Percentiles rank a stretch among this genome's conserved stretches.
phyloP scores from a whole-genome alignment of 1,140 invertebrate genomes.

The Yoshiicerus persimilis region DNA sequence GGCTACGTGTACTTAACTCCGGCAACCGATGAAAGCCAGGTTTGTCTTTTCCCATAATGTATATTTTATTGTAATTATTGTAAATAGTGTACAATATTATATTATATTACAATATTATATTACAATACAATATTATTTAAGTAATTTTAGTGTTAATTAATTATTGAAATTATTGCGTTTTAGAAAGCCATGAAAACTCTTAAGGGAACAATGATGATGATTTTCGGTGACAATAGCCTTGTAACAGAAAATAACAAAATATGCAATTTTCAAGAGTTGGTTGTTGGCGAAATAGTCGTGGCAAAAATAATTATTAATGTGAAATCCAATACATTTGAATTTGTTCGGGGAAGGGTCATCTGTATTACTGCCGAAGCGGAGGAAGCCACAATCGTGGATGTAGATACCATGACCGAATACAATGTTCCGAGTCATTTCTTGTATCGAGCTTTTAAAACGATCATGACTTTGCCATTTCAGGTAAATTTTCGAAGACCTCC shows the following conservation, averaged over 20 bases:
- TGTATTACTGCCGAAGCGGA: neutral
- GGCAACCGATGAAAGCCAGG: too few relatives aligned
- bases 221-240: too few relatives aligned
- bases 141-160: too few relatives aligned
- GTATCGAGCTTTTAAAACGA: neutral
- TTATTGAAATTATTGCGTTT: too few relatives aligned
- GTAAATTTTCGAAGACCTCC: neutral
- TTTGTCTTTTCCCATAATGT: too few relatives aligned
- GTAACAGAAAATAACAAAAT: neutral
- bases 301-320: neutral
- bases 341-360: neutral
- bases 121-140: too few relatives aligned
- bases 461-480: neutral
- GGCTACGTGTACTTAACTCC: too few relatives aligned
- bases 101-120: too few relatives aligned
- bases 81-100: too few relatives aligned
- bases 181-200: too few relatives aligned
- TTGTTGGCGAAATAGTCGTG: neutral
- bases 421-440: neutral
- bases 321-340: neutral
- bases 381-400: neutral
- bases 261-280: neutral
- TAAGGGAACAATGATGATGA: too few relatives aligned
- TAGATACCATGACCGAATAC: neutral
- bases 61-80: too few relatives aligned